These are phyloP conservation scores for Hydra vulgaris DNA, from an alignment of 30 jellyfish, hydroid and myxozoan genomes.

Conservation along the genomic window DNA sequence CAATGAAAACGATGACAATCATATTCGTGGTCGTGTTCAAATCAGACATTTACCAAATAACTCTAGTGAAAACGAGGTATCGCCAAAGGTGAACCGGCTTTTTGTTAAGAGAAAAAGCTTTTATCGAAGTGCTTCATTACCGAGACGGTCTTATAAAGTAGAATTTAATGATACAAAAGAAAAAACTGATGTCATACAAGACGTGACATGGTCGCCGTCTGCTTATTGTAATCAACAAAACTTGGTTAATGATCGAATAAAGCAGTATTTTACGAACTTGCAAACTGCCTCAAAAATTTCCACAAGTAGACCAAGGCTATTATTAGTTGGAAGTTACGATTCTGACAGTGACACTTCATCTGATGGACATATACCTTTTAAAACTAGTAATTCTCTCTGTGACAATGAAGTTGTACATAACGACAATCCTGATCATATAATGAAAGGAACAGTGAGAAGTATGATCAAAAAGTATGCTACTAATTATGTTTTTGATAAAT, in stretches of 20 bases:
- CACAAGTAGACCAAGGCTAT: slow-evolving; percentile 28
- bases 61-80: not conserved
- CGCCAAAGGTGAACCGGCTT: not conserved
- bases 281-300: slow-evolving; percentile 11
- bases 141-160: slow-evolving; percentile 6
- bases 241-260: slow-evolving; percentile 23
- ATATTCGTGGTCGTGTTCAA: not conserved
- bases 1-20: not conserved
- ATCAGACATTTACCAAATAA: not conserved
- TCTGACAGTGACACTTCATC: slow-evolving; percentile 27
- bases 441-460: slow-evolving; percentile 21
- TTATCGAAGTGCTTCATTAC: slow-evolving; percentile 37
- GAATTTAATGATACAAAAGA: not conserved
- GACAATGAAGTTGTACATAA: not conserved
- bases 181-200: not conserved
- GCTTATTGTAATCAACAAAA: slow-evolving; percentile 25
- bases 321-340: slow-evolving; percentile 27
- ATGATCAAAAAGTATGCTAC: slow-evolving; percentile 30
- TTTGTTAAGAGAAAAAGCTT: not conserved
- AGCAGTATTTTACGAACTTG: slow-evolving; percentile 21
- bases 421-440: slow-evolving; percentile 12
- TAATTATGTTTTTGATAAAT: slow-evolving; percentile 23
- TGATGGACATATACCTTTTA: slow-evolving; percentile 22
- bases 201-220: slow-evolving; percentile 27
- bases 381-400: not conserved